Conservation (phyloP, 2,113 vertebrate species). For the Holacanthus passer region DNA sequence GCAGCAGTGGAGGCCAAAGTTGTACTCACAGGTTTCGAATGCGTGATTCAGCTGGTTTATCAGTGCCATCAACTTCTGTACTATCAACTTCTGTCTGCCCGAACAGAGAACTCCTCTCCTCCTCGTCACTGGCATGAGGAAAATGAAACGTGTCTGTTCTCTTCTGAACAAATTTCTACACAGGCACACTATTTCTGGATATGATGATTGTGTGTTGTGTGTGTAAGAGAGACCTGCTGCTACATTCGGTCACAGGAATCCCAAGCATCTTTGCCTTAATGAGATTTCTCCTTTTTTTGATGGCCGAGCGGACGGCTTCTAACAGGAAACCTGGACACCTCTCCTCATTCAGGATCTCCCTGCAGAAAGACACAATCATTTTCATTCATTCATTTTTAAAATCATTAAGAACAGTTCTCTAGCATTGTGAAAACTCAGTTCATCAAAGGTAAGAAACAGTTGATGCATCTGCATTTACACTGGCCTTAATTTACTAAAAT, state of each 20-base stretch:
- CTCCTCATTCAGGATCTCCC: constrained; percentile 93
- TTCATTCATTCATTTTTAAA: no score
- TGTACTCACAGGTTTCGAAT: constrained; percentile 92
- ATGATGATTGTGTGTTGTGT: not conserved
- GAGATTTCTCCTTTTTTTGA: constrained; percentile 90
- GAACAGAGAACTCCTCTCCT: constrained; percentile 84
- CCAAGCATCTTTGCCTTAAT: constrained; percentile 98
- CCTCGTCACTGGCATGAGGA: constrained; percentile 87
- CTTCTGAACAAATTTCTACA: not conserved
- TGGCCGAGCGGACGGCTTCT: constrained; percentile 89
- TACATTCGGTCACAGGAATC: constrained; percentile 84
- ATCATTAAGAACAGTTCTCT: not conserved
- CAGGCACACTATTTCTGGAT: not conserved
- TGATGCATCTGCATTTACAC: not conserved
- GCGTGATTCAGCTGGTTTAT: constrained; percentile 88
- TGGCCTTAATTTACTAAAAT: not conserved
- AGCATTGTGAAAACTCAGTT: not conserved
- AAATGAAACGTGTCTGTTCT: not conserved
- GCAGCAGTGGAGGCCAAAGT: not conserved
- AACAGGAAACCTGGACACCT: constrained; percentile 90
- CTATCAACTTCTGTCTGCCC: constrained; percentile 74
- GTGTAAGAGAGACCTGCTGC: constrained; percentile 88
- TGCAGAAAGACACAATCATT: constrained; percentile 62
- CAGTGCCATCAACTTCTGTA: constrained; percentile 74
- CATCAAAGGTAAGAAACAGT: not conserved